phyloP scores from a whole-genome alignment of 2,797 vertebrate genomes.

The Ctenosaura bakeri region DNA sequence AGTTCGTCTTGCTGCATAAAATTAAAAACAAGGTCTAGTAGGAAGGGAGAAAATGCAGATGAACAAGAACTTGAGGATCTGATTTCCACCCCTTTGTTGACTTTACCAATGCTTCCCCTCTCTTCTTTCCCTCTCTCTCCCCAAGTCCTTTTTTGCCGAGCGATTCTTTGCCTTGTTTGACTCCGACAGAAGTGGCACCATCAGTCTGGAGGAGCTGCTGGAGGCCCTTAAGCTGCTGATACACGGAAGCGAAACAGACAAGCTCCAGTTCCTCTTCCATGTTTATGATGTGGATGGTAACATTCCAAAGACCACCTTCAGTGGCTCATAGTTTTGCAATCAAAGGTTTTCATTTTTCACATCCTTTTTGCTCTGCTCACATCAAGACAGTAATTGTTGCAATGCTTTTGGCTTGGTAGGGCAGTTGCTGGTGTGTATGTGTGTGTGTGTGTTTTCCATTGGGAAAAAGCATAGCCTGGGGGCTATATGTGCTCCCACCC shows the following conservation, averaged over 20 bases:
- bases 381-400: neutral
- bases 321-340: neutral
- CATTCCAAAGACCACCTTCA: accelerated
- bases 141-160: constrained; percentile 90
- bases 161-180: constrained; percentile 91
- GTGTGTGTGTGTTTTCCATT: too few relatives aligned
- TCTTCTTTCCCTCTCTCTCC: neutral
- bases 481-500: too few relatives aligned
- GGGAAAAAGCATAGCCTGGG: too few relatives aligned
- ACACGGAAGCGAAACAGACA: constrained; percentile 84
- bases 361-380: accelerated
- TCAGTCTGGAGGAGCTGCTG: constrained; percentile 89
- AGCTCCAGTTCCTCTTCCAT: constrained; percentile 92
- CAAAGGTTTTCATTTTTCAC: accelerated
- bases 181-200: constrained; percentile 85
- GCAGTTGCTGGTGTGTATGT: too few relatives aligned
- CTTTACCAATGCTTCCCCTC: too few relatives aligned
- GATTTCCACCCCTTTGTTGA: accelerated
- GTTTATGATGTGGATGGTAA: constrained; percentile 93
- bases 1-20: neutral
- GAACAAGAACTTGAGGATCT: neutral
- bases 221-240: constrained; percentile 86
- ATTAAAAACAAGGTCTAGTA: neutral
- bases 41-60: too few relatives aligned
- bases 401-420: neutral